These are phyloP conservation scores for Exaiptasia diaphana DNA, from an alignment of 64 coral and sea anemone genomes.

Conservation along the genomic window DNA sequence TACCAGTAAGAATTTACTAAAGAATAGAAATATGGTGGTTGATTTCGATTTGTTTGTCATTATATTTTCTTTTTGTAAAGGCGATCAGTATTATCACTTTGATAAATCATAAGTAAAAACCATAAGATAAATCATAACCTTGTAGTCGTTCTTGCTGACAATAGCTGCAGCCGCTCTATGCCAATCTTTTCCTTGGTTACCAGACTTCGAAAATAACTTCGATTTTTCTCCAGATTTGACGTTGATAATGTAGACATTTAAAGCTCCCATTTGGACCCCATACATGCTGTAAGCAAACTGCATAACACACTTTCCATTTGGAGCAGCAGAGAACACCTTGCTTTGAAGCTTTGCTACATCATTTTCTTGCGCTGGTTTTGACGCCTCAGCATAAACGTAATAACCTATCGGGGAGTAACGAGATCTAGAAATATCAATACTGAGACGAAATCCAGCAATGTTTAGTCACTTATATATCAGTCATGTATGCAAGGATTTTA, in stretches of 20 bases:
- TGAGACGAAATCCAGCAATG: neutral
- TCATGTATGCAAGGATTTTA: neutral
- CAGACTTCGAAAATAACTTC: neutral
- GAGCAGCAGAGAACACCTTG: constrained; percentile 15
- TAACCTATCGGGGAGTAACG: constrained; percentile 6
- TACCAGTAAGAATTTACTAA: too few species aligned
- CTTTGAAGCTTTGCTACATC: constrained; percentile 57
- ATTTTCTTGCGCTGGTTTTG: constrained; percentile 47
- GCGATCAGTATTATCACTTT: too few species aligned
- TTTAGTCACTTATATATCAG: neutral
- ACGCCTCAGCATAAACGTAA: constrained; percentile 72
- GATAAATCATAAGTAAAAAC: too few species aligned
- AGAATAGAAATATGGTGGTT: too few species aligned
- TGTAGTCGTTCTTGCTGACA: neutral
- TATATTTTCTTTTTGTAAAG: too few species aligned
- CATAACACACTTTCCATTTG: constrained; percentile 42
- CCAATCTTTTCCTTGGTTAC: constrained; percentile 7
- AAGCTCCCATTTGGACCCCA: constrained; percentile 36
- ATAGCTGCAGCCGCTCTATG: neutral
- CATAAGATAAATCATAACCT: neutral
- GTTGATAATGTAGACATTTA: neutral
- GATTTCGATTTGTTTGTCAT: too few species aligned
- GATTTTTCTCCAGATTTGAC: neutral
- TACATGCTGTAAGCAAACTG: constrained; percentile 78
- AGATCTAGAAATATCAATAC: neutral